A percentile compares a stretch with the other conserved stretches of the same genome.
phyloP scores from a whole-genome alignment of 2,113 vertebrate species.

The Opisthocomus hoazin region DNA sequence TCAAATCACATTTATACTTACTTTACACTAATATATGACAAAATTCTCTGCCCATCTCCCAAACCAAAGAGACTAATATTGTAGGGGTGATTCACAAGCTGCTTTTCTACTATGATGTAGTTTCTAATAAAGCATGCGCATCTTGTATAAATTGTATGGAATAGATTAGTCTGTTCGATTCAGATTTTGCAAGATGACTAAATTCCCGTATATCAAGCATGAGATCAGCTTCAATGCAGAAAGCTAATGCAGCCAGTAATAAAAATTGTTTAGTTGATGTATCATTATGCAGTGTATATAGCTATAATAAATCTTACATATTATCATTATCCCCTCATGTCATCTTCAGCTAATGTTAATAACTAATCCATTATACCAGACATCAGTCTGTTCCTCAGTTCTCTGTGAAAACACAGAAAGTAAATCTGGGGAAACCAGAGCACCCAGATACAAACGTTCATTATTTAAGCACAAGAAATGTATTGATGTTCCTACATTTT shows the following conservation, averaged over 20 bases:
- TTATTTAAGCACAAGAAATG: neutral
- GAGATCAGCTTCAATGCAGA: neutral
- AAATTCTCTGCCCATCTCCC: neutral
- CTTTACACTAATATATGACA: neutral
- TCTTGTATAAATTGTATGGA: neutral
- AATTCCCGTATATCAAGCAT: neutral
- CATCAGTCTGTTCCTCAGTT: neutral
- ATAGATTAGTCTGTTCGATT: neutral
- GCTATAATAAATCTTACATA: neutral
- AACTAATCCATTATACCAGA: neutral
- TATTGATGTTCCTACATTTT: neutral
- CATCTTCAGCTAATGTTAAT: slow-evolving; percentile 16
- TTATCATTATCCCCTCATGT: neutral
- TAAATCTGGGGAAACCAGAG: neutral
- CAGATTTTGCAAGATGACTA: neutral
- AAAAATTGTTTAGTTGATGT: neutral
- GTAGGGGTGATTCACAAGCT: neutral
- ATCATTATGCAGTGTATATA: neutral
- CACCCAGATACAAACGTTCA: neutral
- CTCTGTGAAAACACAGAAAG: neutral
- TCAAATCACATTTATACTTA: neutral
- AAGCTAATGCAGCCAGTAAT: neutral
- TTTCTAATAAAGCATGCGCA: neutral
- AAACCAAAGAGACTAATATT: neutral
- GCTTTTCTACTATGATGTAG: neutral